Percentiles rank a stretch among this genome's conserved stretches.
These are phyloP conservation scores for Zeugodacus cucurbitae DNA, from an alignment of 1,140 invertebrate species.

Conservation along the genomic window DNA sequence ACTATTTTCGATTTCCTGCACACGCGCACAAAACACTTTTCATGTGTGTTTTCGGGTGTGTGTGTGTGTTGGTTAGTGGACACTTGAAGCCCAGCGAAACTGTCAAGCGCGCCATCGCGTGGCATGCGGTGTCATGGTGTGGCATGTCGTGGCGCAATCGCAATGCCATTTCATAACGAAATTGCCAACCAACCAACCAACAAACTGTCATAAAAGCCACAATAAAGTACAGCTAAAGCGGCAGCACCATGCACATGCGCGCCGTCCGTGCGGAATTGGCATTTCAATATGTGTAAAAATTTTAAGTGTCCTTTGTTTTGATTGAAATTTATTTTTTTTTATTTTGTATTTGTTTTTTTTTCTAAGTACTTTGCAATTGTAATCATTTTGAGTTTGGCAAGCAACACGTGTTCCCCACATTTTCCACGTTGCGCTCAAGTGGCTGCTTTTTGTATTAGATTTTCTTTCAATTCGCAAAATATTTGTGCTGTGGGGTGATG, in stretches of 20 bases:
- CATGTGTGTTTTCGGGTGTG: too few species aligned
- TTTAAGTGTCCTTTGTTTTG: conserved; percentile 28
- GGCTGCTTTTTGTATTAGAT: background rate
- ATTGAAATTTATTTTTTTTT: background rate
- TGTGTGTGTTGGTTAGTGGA: background rate
- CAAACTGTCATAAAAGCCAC: background rate
- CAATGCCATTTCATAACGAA: background rate
- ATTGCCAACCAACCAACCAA: background rate
- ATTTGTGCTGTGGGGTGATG: background rate
- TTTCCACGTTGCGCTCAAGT: background rate
- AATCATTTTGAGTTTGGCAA: background rate
- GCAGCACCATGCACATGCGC: background rate
- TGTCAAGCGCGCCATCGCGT: background rate
- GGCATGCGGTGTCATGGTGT: background rate
- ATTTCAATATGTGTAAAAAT: conserved; percentile 4
- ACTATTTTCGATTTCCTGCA: background rate
- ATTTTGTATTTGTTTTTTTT: background rate
- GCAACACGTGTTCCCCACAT: background rate
- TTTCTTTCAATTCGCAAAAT: background rate
- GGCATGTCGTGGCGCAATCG: background rate
- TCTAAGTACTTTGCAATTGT: background rate
- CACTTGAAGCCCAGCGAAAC: background rate
- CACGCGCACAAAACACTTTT: background rate
- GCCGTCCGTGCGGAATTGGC: background rate
- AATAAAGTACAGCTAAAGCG: background rate